Conservation (phyloP, 2,797 vertebrate genomes). For the Esox lucius region DNA sequence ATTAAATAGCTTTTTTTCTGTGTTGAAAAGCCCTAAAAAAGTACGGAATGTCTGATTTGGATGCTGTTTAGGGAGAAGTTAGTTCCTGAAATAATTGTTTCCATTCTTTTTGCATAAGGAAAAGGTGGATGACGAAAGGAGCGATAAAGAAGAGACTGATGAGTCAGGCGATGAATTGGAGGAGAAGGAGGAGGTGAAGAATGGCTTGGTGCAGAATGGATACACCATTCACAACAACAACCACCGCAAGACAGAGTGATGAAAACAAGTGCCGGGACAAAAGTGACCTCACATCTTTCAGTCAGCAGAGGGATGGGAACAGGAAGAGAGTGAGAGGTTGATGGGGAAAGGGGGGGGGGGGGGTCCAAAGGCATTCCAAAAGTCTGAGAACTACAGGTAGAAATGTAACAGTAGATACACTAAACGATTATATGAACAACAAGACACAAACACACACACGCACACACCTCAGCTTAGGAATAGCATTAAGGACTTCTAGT, state of each 20-base stretch:
- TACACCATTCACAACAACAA: slow-evolving; percentile 85
- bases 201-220: slow-evolving; percentile 83
- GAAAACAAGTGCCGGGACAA: slow-evolving; percentile 37
- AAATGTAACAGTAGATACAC: slow-evolving; percentile 35
- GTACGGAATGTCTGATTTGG: slow-evolving; percentile 13
- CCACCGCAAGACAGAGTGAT: slow-evolving; percentile 87
- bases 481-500: slow-evolving; percentile 2
- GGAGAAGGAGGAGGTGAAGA: slow-evolving; percentile 68
- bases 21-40: not conserved
- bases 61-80: not conserved
- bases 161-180: slow-evolving; percentile 67
- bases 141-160: slow-evolving; percentile 90
- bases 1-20: not conserved
- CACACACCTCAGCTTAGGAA: slow-evolving; percentile 3
- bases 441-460: slow-evolving; percentile 11
- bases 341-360: slow-evolving; percentile 28
- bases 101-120: slow-evolving; percentile 54
- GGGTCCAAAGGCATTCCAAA: slow-evolving; percentile 32
- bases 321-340: not conserved
- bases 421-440: slow-evolving; percentile 40
- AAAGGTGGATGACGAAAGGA: slow-evolving; percentile 90
- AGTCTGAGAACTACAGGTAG: slow-evolving; percentile 49
- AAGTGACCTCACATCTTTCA: slow-evolving; percentile 49
- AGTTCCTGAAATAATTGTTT: slow-evolving; percentile 8
- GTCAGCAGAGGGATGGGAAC: slow-evolving; percentile 19